Evolutionary conservation across 2,888 invertebrate genomes (phyloP), one percentile per base, ranked within the genome.

Genomic region (Limnephilus rhombicus): DNA sequence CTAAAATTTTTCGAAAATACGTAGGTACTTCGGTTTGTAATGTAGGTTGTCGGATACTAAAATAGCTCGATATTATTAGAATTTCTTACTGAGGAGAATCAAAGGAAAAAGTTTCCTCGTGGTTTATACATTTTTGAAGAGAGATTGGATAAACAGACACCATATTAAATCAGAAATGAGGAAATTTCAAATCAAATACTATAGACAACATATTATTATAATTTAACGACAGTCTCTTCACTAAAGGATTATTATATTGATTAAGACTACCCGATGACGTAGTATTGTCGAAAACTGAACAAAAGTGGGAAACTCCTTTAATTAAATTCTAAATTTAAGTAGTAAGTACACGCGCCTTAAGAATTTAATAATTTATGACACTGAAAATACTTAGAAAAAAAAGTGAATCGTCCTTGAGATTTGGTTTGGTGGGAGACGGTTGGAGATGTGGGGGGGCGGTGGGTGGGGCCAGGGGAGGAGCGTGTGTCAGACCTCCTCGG

Each of bases 401-500:
- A 68, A 68, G 68, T 68, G 68, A 68, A 68, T 68, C 13, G 29
- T 89, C 80, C 80, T 90, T 82, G 45, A n/a, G 90, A 34, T 68
- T 41, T 29, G 80, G n/a, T 89, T 80, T 29, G 80, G 83, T 31
- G 31, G 29, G 13, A 90, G 82, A 86, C 34, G 80, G 37, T 29
- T 37, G n/a, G 91, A 29, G 85, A 45, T 80, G 31, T 37, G 45
- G 80, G 80, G n/a, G 49, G 53, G 80, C 53, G 34, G 85, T 37
- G 91, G 68, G 68, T 24, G 83, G 45, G 91, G 68, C 49, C 31
- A 41, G 45, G 88, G n/a, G 85, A 34, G 90, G 85, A 89, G 93
- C 90, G 81, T 41, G 93, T 90, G 93, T 93, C 93, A 93, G 93
- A 93, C 93, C 87, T 93, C 93, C 90, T 93, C 93, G 53, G 93